phyloP scores from a whole-genome alignment of 2,797 vertebrate species.

The Coranthus polyacanthus region DNA sequence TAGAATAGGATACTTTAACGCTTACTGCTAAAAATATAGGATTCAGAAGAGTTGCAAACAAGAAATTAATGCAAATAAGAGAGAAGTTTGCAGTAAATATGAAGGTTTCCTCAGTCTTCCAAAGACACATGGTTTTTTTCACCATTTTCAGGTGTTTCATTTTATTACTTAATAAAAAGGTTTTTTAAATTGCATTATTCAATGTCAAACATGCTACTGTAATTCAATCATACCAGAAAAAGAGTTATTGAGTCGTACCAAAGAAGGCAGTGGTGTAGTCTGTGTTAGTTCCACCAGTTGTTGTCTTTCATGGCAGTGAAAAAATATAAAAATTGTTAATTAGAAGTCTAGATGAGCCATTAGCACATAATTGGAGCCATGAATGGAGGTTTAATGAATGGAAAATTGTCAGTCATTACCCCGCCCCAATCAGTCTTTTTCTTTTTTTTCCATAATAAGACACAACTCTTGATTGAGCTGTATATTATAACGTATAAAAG shows the following conservation, averaged over 20 bases:
- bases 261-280: background rate
- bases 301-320: constrained; percentile 51
- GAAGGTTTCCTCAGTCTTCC: no score
- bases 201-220: background rate
- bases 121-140: no score
- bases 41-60: background rate
- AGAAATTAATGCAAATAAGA: background rate
- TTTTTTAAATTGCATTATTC: no score
- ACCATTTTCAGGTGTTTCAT: no score
- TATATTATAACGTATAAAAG: constrained; percentile 23
- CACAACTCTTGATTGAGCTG: constrained; percentile 41
- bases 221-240: background rate
- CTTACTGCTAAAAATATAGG: no score
- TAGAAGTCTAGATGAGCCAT: constrained; percentile 64
- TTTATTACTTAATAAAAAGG: no score
- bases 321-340: constrained; percentile 62
- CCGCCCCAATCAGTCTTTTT: constrained; percentile 62
- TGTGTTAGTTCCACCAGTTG: constrained; percentile 23
- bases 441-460: constrained; percentile 41
- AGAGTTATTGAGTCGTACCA: background rate
- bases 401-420: constrained; percentile 73
- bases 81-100: background rate
- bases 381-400: constrained; percentile 77
- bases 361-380: constrained; percentile 62
- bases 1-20: no score